Conservation (phyloP, 2,888 invertebrate species). For the Tolmerus cingulatus region DNA sequence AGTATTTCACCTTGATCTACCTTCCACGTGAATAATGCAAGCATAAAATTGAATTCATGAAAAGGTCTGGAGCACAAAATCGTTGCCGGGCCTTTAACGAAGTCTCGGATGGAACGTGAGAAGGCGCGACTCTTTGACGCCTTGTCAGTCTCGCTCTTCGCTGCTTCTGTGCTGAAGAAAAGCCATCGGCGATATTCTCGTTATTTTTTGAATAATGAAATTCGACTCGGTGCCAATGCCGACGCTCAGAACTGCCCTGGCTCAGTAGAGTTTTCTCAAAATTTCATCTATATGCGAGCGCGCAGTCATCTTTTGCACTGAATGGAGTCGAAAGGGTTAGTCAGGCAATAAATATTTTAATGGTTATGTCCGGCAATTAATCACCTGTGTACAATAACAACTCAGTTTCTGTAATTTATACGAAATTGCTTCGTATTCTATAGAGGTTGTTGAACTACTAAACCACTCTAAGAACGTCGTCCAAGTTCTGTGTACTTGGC, state of each 20-base stretch:
- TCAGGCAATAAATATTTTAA: constrained; percentile 23
- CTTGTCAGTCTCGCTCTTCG: constrained; percentile 21
- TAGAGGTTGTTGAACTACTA: not conserved
- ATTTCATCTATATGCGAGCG: not conserved
- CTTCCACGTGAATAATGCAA: constrained; percentile 33
- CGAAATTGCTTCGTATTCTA: not conserved
- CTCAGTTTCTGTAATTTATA: not conserved
- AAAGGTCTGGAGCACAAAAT: not conserved
- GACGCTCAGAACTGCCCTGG: not conserved
- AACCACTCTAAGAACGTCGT: not conserved
- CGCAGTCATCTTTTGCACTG: not conserved
- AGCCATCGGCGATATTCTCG: not conserved
- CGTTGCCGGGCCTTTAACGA: not conserved
- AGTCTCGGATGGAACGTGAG: constrained; percentile 21
- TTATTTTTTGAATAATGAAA: constrained; percentile 27
- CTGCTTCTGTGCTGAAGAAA: not conserved
- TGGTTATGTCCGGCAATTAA: constrained; percentile 18
- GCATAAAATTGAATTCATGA: constrained; percentile 40
- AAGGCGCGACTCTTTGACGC: constrained; percentile 42
- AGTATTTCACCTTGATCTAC: constrained; percentile 34
- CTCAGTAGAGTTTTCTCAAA: not conserved
- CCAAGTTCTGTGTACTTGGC: not conserved
- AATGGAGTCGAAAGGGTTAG: not conserved
- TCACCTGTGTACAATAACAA: not conserved
- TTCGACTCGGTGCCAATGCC: not conserved